Evolutionary conservation across 2,888 invertebrate genomes (phyloP).

Genomic region (Synanthedon andrenaeformis): DNA sequence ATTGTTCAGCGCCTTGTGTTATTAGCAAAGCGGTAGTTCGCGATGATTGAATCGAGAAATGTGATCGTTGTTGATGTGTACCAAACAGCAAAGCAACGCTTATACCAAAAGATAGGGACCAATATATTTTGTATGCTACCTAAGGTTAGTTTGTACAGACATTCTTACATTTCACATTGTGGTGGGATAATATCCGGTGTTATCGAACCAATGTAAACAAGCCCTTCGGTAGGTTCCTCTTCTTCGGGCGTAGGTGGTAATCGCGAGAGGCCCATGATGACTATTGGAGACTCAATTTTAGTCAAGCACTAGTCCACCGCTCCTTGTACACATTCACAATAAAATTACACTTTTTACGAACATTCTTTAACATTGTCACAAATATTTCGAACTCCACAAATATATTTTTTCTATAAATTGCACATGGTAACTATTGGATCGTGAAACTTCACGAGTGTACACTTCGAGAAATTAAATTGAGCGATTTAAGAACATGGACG

Average conservation of each 20-base stretch:
- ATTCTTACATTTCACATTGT: conserved; percentile 41
- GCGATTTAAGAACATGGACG: conserved; percentile 41
- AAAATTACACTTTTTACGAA: conserved; percentile 29
- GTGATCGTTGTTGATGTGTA: no score
- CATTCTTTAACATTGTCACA: conserved; percentile 32
- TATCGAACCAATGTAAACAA: conserved; percentile 26
- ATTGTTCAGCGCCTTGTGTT: no score
- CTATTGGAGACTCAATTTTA: conserved; percentile 17
- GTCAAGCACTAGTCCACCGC: conserved; percentile 43
- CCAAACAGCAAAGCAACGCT: no score
- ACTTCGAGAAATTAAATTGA: no score
- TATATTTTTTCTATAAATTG: not conserved
- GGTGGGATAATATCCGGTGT: conserved; percentile 24
- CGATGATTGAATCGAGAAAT: no score
- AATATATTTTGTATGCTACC: no score
- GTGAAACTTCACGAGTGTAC: no score
- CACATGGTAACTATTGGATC: not conserved
- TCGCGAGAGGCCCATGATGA: conserved; percentile 57
- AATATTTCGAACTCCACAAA: not conserved
- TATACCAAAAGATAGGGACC: no score
- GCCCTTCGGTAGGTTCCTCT: conserved; percentile 38
- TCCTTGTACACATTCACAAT: conserved; percentile 26
- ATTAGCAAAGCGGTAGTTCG: no score
- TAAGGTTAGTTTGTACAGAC: no score
- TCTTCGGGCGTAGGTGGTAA: conserved; percentile 55